Evolutionary conservation across 1,140 invertebrate species (phyloP), one percentile per base, ranked within the genome.

Genomic region (Gryllus bimaculatus): DNA sequence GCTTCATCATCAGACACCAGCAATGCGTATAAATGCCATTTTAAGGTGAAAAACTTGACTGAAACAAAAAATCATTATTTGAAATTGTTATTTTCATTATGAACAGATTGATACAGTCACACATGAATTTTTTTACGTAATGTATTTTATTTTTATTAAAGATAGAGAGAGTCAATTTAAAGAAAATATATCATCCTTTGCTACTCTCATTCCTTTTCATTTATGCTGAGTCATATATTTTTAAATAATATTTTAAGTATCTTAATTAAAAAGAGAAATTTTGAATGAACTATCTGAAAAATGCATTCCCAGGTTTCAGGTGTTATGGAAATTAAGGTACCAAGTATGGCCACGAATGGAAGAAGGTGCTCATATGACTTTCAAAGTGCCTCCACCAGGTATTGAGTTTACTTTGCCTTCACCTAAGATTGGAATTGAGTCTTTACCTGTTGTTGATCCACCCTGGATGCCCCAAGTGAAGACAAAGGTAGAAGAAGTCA

Each of bases 311-410:
- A 90, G 95, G 81, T 99, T 98, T 88, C 93, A 98, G 89, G 92
- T 95, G 10, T 88, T 99, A 54, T 99, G 98, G 98, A 96, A 96
- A 84, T 92, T 95, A 82, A 89, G 98, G n/a, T 98, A 97, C 85
- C 98, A 99, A 89, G 96, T 98, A 8, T 99, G 98, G 98, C 95
- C 96, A 0, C 89, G 98, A 80, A 98, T 99, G 96, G 98, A 99
- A 87, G 97, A 99, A 85, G 93, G 94, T 47, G 97, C 97, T 8
- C 96, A 98, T 78, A 84, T 95, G 20, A 93, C 93, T 0, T 99
- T 99, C 83, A 99, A 99, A 89, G 93, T 99, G 0, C 97, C 98
- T 8, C 98, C 98, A 0, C 98, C 98, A 0, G 95, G 96, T 26
- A 99, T 99, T 81, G 98, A 99, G 84, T 99, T 99, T 84, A 99